Evolutionary conservation across 2,113 vertebrate genomes (phyloP).

Genomic region (cat (Felis catus)): F.catus_Fca126_mat1.0 CM031416.1:39293501-39294000

Average conservation of each 20-base stretch:
- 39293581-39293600: conserved; percentile 96
- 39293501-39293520: conserved; percentile 94
- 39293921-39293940: background rate
- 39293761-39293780: background rate
- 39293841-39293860: background rate
- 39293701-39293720: background rate
- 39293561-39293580: conserved; percentile 95
- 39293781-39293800: background rate
- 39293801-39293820: background rate
- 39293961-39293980: background rate
- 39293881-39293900: background rate
- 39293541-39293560: conserved; percentile 98
- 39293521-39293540: conserved; percentile 99
- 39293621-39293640: conserved; percentile 96
- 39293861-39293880: background rate
- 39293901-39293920: background rate
- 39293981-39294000: background rate
- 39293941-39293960: conserved; percentile 29
- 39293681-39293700: background rate
- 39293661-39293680: conserved; percentile 92
- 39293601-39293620: conserved; percentile 99
- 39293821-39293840: background rate
- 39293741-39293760: conserved; percentile 1
- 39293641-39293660: conserved; percentile 99
- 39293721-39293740: background rate